Conservation (phyloP, 2,888 invertebrate genomes). For the Xanthorhoe designata region DNA sequence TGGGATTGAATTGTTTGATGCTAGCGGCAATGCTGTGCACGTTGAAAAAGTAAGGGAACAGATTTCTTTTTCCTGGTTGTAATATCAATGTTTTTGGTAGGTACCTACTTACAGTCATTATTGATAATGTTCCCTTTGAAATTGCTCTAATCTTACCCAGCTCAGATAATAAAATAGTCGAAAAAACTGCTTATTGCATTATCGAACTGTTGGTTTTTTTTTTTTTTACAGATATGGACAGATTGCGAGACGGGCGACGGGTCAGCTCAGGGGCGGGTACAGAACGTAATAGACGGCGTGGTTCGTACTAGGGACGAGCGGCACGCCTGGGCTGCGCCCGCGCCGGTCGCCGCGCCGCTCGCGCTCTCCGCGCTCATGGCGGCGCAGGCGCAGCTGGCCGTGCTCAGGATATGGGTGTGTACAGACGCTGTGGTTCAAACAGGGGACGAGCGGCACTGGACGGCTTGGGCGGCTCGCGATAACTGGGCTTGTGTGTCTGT, state of each 20-base stretch:
- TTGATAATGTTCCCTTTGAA: too few relatives aligned
- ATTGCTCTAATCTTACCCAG: too few relatives aligned
- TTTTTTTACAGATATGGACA: slow-evolving; percentile 85
- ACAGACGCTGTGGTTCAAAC: background rate
- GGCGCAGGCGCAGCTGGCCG: slow-evolving; percentile 82
- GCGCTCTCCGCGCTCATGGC: slow-evolving; percentile 86
- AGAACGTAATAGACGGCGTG: slow-evolving; percentile 89
- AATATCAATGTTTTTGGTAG: too few relatives aligned
- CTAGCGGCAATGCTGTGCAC: slow-evolving; percentile 84
- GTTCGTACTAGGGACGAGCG: slow-evolving; percentile 91
- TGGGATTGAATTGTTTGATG: slow-evolving; percentile 91
- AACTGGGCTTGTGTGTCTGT: slow-evolving; percentile 86
- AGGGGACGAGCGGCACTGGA: too few relatives aligned
- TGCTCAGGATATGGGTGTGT: slow-evolving; percentile 90
- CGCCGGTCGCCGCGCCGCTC: slow-evolving; percentile 85
- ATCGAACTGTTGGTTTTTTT: too few relatives aligned
- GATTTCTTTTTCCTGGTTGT: background rate
- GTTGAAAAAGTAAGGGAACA: slow-evolving; percentile 85
- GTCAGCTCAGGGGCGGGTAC: slow-evolving; percentile 85
- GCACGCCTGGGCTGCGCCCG: slow-evolving; percentile 91
- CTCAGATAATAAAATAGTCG: too few relatives aligned
- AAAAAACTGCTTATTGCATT: too few relatives aligned
- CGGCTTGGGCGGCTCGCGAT: slow-evolving; percentile 87
- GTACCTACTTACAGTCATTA: too few relatives aligned
- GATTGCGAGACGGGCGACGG: slow-evolving; percentile 85